Evolutionary conservation across 1,140 invertebrate genomes (phyloP), one percentile per base, ranked within the genome.

Genomic region (Manduca sexta): DNA sequence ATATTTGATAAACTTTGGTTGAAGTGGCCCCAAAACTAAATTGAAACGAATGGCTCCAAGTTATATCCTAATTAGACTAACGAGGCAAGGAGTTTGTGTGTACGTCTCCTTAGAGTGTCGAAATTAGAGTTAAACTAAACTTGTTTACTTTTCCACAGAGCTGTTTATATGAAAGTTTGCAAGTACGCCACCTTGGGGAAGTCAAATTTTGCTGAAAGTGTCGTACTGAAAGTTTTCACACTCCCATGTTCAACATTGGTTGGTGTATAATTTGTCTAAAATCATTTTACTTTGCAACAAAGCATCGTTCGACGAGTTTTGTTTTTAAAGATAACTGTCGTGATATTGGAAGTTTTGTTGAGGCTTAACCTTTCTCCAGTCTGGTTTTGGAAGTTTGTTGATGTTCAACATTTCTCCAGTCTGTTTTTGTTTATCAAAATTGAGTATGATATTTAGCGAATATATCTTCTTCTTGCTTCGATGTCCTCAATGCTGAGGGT

Each of bases 91-190:
- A 78, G 57, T 81, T 77, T 69, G 53, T 68, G 56, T 56, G 61
- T 69, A 69, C 67, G 69, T 72, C 73, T 73, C 69, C 68, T 71
- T 56, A 53, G 69, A 77, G 73, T 77, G 73, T 71, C 73, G 69
- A 74, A 78, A 76, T 71, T 68, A 64, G 59, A 75, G 62, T 70
- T 69, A 64, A 74, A 78, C 68, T 66, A 72, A 76, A 75, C 70
- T 81, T 78, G 71, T 76, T 76, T 78, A 77, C 72, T 65, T 80
- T 72, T 62, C 60, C 51, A 52, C 65, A 62, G 64, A 73, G 63
- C 62, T 69, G 67, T 78, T 74, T 74, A 64, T 73, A 67, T 70
- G 67, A 68, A 81, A 77, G 58, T 81, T 81, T 58, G 62, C 56
- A 64, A 69, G 69, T 69, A 69, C 60, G 62, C 59, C 47, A 57